A percentile compares a stretch with the other conserved stretches of the same genome.
Conservation (phyloP, 2,888 invertebrate species). For the Zaprionus obscuricornis region DNA sequence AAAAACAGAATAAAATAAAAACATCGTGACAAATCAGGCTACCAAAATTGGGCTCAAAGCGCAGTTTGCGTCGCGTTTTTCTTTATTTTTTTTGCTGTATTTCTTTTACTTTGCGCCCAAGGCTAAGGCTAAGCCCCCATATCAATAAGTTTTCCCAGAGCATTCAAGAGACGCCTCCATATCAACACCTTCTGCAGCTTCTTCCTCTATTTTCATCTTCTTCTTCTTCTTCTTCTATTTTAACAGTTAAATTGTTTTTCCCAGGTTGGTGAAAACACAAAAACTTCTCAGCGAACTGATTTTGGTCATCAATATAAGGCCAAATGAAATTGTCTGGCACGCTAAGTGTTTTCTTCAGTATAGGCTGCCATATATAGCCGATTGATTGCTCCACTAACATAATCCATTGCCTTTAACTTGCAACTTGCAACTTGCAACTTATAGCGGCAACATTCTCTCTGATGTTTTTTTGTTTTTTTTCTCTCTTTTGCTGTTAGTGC, state of each 20-base stretch:
- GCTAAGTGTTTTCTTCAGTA: constrained; percentile 74
- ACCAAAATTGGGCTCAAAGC: constrained; percentile 82
- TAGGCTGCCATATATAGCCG: constrained; percentile 72
- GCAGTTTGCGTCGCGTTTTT: constrained; percentile 26
- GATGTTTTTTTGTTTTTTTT: constrained; percentile 23
- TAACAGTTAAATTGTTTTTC: constrained; percentile 50
- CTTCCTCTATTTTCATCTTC: constrained; percentile 25
- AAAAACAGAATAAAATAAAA: constrained; percentile 41
- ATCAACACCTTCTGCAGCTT: constrained; percentile 45
- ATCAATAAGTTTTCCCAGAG: constrained; percentile 57
- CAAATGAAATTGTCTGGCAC: constrained; percentile 72
- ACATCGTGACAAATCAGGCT: constrained; percentile 83
- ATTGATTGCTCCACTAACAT: constrained; percentile 80
- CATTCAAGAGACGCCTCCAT: constrained; percentile 49
- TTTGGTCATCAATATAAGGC: constrained; percentile 69
- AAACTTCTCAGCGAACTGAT: constrained; percentile 51
- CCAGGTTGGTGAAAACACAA: constrained; percentile 48
- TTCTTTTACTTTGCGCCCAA: constrained; percentile 19
- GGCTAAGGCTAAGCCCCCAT: constrained; percentile 61
- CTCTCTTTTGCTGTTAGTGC: background rate
- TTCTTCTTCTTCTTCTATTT: constrained; percentile 4
- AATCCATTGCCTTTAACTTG: constrained; percentile 47
- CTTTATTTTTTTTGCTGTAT: background rate
- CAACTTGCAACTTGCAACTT: constrained; percentile 48
- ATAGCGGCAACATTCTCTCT: constrained; percentile 51